phyloP scores from a whole-genome alignment of 2,113 vertebrate species.

The Perca flavescens region DNA sequence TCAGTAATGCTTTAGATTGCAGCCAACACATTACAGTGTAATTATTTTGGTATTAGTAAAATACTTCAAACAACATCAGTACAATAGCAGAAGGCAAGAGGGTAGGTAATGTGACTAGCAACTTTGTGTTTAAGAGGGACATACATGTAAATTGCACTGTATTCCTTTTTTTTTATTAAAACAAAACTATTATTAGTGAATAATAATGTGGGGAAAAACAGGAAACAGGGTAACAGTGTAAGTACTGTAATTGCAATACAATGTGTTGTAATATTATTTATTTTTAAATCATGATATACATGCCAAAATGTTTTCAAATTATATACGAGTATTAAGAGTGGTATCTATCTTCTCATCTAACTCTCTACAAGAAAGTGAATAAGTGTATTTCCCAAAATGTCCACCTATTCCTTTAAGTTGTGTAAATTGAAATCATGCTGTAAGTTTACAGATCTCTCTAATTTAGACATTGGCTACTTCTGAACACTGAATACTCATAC shows the following conservation, averaged over 20 bases:
- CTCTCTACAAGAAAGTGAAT: background rate
- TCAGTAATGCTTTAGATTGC: background rate
- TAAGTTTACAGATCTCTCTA: background rate
- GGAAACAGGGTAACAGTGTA: too few species aligned
- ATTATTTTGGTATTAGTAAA: background rate
- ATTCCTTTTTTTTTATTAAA: too few species aligned
- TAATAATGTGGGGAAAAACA: background rate
- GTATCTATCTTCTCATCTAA: background rate
- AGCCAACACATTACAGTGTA: background rate
- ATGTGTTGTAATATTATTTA: too few species aligned
- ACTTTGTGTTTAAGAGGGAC: background rate
- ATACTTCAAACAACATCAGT: background rate
- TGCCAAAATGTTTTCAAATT: too few species aligned
- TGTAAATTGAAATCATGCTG: background rate
- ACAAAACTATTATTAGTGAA: background rate
- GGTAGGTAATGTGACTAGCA: background rate
- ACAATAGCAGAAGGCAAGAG: background rate
- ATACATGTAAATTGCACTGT: too few species aligned
- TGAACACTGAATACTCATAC: background rate
- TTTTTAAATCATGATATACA: too few species aligned
- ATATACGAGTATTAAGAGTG: background rate
- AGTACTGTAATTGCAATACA: too few species aligned
- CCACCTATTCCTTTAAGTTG: background rate
- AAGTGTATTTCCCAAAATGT: background rate
- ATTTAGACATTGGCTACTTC: background rate